Conservation (phyloP, 1,140 invertebrate genomes). For the Maniola jurtina region DNA sequence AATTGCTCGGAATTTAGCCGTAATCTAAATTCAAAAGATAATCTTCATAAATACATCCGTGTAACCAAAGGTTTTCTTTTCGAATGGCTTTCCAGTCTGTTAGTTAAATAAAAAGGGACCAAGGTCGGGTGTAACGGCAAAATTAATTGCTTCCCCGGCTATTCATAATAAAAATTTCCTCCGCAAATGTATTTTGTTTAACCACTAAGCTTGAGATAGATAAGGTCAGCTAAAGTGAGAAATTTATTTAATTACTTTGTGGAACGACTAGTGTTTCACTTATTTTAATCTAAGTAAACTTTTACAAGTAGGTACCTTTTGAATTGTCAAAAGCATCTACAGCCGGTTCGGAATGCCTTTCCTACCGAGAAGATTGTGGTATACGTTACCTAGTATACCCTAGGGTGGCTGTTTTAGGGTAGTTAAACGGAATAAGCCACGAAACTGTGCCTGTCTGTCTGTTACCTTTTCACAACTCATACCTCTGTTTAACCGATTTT, state of each 20-base stretch:
- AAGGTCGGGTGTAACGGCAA: slow-evolving; percentile 11
- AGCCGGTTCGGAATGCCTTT: too few relatives aligned
- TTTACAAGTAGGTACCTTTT: too few relatives aligned
- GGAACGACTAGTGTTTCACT: slow-evolving; percentile 1
- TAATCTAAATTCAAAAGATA: slow-evolving; percentile 15
- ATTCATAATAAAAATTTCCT: slow-evolving; percentile 19
- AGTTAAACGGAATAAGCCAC: too few relatives aligned
- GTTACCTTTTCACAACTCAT: too few relatives aligned
- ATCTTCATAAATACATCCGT: slow-evolving; percentile 14
- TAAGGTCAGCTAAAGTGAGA: background rate
- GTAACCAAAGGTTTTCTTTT: slow-evolving; percentile 15
- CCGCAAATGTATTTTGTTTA: slow-evolving; percentile 14
- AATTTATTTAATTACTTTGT: slow-evolving; percentile 8
- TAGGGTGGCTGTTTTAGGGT: too few relatives aligned
- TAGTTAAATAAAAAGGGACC: slow-evolving; percentile 20
- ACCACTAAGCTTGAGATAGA: slow-evolving; percentile 9
- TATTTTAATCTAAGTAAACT: slow-evolving; percentile 5
- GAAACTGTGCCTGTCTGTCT: too few relatives aligned
- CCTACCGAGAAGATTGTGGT: too few relatives aligned
- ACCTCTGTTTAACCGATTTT: too few relatives aligned
- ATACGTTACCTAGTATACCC: too few relatives aligned
- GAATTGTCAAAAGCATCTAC: too few relatives aligned
- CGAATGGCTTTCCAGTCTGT: slow-evolving; percentile 18
- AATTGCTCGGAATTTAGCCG: background rate
- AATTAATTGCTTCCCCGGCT: slow-evolving; percentile 13